Conservation (phyloP, 2,113 vertebrate genomes). For the Calypte anna region DNA sequence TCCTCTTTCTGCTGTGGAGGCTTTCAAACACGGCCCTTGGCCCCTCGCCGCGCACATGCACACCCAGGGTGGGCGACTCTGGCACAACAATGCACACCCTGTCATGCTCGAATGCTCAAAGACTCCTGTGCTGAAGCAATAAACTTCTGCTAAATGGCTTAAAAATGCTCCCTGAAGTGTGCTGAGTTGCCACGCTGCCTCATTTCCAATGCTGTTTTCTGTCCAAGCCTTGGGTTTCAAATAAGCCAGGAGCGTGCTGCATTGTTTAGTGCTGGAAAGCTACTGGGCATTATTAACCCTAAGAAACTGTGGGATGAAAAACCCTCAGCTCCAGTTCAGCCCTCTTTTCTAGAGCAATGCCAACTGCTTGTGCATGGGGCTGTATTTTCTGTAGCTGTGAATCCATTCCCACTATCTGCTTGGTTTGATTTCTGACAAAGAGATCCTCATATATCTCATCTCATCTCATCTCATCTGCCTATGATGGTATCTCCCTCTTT, state of each 20-base stretch:
- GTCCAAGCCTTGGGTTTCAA: not conserved
- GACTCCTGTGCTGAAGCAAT: not conserved
- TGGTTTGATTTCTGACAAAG: not conserved
- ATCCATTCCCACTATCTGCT: not conserved
- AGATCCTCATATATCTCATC: not conserved
- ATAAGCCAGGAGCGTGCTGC: not conserved
- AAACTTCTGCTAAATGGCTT: slow-evolving; percentile 22
- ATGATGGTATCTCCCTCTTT: accelerated
- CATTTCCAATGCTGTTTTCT: not conserved
- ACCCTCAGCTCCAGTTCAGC: not conserved
- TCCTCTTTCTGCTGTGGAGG: slow-evolving; percentile 32
- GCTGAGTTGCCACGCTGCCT: not conserved
- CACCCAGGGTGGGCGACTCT: slow-evolving; percentile 6
- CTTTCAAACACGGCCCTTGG: slow-evolving; percentile 25
- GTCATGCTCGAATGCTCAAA: slow-evolving; percentile 37
- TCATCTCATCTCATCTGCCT: not conserved
- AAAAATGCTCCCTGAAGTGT: slow-evolving; percentile 11
- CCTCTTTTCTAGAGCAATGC: not conserved
- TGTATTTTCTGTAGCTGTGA: not conserved
- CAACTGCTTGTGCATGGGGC: not conserved
- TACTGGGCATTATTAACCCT: not conserved
- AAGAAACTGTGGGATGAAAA: not conserved
- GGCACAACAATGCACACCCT: slow-evolving; percentile 47
- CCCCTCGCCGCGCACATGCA: slow-evolving; percentile 11
- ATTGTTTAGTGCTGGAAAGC: not conserved